Evolutionary conservation across 2,113 vertebrate species (phyloP), one percentile per base, ranked within the genome.

Genomic region (Rhynchopsitta pachyrhyncha): DNA sequence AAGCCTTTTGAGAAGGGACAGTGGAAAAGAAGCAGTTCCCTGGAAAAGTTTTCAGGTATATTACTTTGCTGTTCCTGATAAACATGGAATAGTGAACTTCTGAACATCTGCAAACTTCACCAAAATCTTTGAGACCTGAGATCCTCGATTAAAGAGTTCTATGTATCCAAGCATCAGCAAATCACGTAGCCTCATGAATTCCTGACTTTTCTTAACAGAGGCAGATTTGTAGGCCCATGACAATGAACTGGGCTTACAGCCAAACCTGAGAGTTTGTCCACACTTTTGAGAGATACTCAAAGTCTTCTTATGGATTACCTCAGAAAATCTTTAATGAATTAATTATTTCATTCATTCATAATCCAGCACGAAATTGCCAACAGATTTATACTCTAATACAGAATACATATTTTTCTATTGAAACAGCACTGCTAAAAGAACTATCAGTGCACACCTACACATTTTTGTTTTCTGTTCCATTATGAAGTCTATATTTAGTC

Each of bases 271-370:
- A 44, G 39, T 11, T 88, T 27, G 39, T 74, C 37, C 10, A 33
- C 12, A 9, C 7, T 24, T 46, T 23, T 52, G 18, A 79, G 37
- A 81, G 31, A 15, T 9, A 53, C 31, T 76, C 0, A 0, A 81
- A 25, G 17, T 39, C 46, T 55, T 66, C n/a, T 75, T 59, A 9
- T 9, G 14, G 17, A 46, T 4, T 23, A 83, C 17, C 15, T 44
- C 35, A 79, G 39, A 60, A 49, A 22, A 44, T 9, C 62, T 70
- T 46, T 23, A 82, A 53, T 11, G 39, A 33, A 66, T 70, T 47
- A 22, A 60, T 74, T 47, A 22, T 13, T 74, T 25, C 1, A 20
- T 83, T 84, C 17, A n/a, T 49, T 94, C 60, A 19, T 18, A 53
- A 63, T 25, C 37, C 6, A 7, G 37, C 67, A 82, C 29, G n/a